Evolutionary conservation across 35 echinoderm and acorn worm genomes (phyloP).

Genomic region (Heliocidaris tuberculata): DNA sequence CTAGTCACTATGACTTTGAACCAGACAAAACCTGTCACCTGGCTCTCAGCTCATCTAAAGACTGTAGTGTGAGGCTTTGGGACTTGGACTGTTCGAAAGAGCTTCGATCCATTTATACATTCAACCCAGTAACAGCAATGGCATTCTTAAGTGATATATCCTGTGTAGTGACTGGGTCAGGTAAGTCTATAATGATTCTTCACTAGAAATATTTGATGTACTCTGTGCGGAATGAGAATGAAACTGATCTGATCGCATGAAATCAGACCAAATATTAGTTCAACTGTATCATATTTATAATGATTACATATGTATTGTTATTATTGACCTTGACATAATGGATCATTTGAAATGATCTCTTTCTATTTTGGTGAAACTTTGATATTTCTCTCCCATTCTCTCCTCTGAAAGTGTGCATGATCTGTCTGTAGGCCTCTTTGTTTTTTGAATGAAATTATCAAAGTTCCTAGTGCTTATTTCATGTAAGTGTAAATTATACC

Average conservation of each 20-base stretch:
- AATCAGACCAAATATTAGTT: not conserved
- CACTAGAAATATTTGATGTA: no score
- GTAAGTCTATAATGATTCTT: conserved; percentile 22
- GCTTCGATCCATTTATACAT: conserved; percentile 84
- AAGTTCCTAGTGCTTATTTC: no score
- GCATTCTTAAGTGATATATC: conserved; percentile 28
- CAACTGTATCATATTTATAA: not conserved
- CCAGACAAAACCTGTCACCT: conserved; percentile 35
- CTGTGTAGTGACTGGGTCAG: conserved; percentile 63
- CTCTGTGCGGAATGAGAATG: no score
- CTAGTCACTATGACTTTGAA: conserved; percentile 54
- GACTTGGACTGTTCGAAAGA: conserved; percentile 50
- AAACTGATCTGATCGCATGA: no score
- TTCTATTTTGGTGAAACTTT: not conserved
- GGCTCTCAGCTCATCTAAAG: conserved; percentile 70
- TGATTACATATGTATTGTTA: not conserved
- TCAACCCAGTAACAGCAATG: conserved; percentile 78
- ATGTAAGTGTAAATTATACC: no score
- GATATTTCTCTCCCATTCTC: not conserved
- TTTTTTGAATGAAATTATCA: no score
- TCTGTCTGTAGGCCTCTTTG: no score
- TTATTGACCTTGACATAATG: no score
- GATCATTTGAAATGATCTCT: no score
- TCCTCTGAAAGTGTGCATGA: no score
- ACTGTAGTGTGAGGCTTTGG: conserved; percentile 88